Evolutionary conservation across 1,140 invertebrate genomes (phyloP).

Genomic region (Chironomus tepperi): DNA sequence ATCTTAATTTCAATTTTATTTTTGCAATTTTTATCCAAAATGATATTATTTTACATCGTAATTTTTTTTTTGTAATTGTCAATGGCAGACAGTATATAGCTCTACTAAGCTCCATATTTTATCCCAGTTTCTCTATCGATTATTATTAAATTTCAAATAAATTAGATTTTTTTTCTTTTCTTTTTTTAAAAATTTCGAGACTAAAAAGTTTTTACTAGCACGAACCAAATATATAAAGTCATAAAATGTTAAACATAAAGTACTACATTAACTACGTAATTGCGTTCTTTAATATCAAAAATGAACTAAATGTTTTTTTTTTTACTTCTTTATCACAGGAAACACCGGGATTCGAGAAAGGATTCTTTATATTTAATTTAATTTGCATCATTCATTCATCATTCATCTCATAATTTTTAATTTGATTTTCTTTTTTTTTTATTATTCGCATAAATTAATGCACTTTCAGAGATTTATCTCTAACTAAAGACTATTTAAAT

Average conservation of each 20-base stretch:
- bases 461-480: not conserved
- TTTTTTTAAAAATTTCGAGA: not conserved
- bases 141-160: not conserved
- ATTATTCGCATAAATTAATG: not conserved
- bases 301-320: not conserved
- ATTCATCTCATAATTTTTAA: no score
- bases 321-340: not conserved
- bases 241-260: not conserved
- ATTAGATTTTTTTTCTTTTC: no score
- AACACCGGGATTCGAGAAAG: not conserved
- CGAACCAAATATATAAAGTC: not conserved
- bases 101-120: constrained; percentile 12
- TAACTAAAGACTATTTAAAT: no score
- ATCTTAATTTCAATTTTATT: not conserved
- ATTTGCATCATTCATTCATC: no score
- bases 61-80: not conserved
- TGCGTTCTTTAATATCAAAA: not conserved
- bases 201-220: not conserved
- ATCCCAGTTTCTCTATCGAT: not conserved
- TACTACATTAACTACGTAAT: not conserved
- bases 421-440: not conserved
- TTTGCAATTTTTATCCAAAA: constrained; percentile 9
- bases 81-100: not conserved
- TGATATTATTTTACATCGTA: not conserved
- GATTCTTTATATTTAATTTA: not conserved